Conservation (phyloP, 2,888 invertebrate genomes). For the Eristalinus sepulchralis region DNA sequence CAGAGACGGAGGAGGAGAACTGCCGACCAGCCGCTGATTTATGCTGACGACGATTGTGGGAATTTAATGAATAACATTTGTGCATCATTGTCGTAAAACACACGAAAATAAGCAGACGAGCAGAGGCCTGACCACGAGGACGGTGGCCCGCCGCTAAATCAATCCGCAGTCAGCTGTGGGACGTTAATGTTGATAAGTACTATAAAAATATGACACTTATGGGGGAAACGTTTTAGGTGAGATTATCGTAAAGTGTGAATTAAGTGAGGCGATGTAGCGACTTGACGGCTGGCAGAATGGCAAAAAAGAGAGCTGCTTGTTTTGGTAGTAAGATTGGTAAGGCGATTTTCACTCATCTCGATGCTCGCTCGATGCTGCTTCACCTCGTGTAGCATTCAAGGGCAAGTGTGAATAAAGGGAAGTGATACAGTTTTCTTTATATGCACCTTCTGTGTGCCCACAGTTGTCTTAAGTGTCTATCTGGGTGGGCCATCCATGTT, state of each 20-base stretch:
- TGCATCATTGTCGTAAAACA: slow-evolving; percentile 2
- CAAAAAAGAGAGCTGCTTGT: no score
- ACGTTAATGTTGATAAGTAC: not conserved
- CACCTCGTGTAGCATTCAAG: no score
- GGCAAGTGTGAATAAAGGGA: no score
- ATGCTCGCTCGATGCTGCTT: no score
- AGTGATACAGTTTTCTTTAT: no score
- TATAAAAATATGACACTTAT: slow-evolving; percentile 6
- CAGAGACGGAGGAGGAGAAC: not conserved
- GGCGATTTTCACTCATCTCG: no score
- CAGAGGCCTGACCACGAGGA: not conserved
- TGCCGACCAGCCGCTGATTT: slow-evolving; percentile 15
- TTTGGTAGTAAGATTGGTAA: no score
- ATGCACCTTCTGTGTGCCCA: no score
- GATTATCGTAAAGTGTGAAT: not conserved
- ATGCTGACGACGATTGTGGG: slow-evolving; percentile 28
- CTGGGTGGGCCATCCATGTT: no score
- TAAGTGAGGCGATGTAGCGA: not conserved
- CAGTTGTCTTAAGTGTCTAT: no score
- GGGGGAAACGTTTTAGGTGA: not conserved
- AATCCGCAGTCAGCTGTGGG: not conserved
- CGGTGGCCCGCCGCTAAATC: slow-evolving; percentile 7
- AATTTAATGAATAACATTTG: slow-evolving; percentile 20
- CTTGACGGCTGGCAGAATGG: no score
- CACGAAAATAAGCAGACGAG: not conserved